Conservation (phyloP, 2,113 vertebrate species). For the Grammomys dolichurus region DNA sequence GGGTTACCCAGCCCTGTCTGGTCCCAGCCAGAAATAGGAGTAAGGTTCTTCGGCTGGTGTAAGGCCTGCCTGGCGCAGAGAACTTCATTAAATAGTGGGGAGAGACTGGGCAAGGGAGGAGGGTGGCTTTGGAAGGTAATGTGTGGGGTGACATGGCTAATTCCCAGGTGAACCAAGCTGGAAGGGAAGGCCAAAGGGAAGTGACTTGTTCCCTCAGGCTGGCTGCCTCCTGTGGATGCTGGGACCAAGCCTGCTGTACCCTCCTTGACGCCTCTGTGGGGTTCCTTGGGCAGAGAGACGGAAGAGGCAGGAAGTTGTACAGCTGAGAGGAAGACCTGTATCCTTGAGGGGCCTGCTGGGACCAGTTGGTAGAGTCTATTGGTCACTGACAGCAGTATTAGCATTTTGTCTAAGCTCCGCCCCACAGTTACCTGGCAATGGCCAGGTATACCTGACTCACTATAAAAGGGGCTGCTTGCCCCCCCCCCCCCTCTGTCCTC, state of each 20-base stretch:
- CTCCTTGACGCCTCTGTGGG: background rate
- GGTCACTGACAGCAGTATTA: background rate
- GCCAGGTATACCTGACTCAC: too few relatives aligned
- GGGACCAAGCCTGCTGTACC: background rate
- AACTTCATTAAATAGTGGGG: background rate
- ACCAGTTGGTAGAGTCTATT: background rate
- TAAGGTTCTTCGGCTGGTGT: background rate
- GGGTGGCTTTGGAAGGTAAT: background rate
- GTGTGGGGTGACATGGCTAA: background rate
- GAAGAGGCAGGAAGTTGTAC: background rate
- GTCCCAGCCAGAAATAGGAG: slow-evolving; percentile 27
- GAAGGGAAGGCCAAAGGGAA: background rate
- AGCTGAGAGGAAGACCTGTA: background rate
- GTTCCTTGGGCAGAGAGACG: background rate
- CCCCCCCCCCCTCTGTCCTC: too few relatives aligned
- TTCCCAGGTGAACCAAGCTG: background rate
- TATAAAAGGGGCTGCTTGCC: too few relatives aligned
- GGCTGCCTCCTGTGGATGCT: background rate
- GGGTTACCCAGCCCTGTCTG: background rate
- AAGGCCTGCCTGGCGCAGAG: background rate
- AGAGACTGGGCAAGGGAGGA: background rate
- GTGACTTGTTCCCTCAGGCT: background rate
- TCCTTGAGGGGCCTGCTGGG: background rate
- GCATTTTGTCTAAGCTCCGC: too few relatives aligned
- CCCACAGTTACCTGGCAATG: too few relatives aligned